Evolutionary conservation across 2,113 vertebrate genomes (phyloP), one percentile per base, ranked within the genome.

Genomic region (Echinops telfairi): DNA sequence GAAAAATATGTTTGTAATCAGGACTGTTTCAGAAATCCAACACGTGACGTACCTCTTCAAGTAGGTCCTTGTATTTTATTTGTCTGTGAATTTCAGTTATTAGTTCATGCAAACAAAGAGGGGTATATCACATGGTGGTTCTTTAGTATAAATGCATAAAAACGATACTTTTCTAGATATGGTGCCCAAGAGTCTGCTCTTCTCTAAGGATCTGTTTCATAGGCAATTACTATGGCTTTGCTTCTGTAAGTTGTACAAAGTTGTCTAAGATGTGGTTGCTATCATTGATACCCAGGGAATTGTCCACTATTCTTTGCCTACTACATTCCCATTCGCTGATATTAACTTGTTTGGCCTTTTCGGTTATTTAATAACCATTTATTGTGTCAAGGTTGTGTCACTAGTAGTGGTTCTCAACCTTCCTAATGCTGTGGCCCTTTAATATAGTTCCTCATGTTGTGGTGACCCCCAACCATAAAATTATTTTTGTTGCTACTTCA

Each of bases 271-370:
- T 27, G n/a, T 57, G 38, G 71, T 16, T 22, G 33, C 85, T 40
- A 76, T 6, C 64, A 77, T 62, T 83, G 47, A 70, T 60, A 83
- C 10, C 19, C 80, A n/a, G 53, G 53, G 75, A 86, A 76, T 11
- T 14, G 31, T 86, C 89, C 60, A n/a, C 33, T 47, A n/a, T 23
- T 60, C 60, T 73, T 71, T 82, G 89, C 71, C 86, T 95, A 29
- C 78, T 70, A 70, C 62, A 70, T 29, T 62, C 19, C 12, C 53
- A 62, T 71, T 82, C 29, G 57, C 66, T 60, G 23, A 43, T 22
- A 12, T 57, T 84, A 29, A 57, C 17, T 27, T 16, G 29, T 29
- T 53, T 14, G 22, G 22, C 2, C 29, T 82, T 90, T 22, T 86
- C 27, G 23, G 20, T 25, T 73, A 19, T 19, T 53, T 19, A 36